Percentiles rank a stretch among this genome's conserved stretches.
These are phyloP conservation scores for Pardalotus punctatus DNA, from an alignment of 2,113 vertebrate species.

Conservation along the genomic window DNA sequence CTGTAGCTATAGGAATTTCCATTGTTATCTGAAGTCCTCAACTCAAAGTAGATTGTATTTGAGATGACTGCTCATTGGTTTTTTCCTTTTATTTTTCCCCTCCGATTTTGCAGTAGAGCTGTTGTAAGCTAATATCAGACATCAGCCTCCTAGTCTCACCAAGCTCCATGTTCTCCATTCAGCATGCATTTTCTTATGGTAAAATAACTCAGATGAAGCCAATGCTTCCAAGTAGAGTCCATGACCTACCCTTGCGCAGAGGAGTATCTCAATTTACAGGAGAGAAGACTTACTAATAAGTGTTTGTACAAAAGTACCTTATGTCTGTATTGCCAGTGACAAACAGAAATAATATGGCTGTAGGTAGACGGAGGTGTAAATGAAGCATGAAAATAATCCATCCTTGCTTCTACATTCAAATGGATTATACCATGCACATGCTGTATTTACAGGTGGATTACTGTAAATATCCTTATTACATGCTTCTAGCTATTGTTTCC, in stretches of 20 bases:
- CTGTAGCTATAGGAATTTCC: neutral
- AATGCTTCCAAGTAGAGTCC: neutral
- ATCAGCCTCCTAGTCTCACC: neutral
- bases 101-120: neutral
- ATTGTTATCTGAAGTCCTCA: neutral
- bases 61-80: neutral
- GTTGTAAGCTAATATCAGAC: neutral
- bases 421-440: neutral
- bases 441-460: slow-evolving; percentile 19
- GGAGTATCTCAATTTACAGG: neutral
- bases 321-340: neutral
- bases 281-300: neutral
- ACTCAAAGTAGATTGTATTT: neutral
- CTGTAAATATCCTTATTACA: neutral
- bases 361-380: neutral
- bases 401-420: neutral
- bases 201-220: neutral
- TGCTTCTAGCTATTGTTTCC: neutral
- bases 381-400: neutral
- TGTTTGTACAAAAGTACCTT: neutral
- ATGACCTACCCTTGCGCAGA: neutral
- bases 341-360: neutral
- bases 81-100: neutral
- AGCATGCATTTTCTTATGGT: neutral
- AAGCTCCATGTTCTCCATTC: neutral